Evolutionary conservation across 2,888 invertebrate species (phyloP).

Genomic region (Acronicta alni): DNA sequence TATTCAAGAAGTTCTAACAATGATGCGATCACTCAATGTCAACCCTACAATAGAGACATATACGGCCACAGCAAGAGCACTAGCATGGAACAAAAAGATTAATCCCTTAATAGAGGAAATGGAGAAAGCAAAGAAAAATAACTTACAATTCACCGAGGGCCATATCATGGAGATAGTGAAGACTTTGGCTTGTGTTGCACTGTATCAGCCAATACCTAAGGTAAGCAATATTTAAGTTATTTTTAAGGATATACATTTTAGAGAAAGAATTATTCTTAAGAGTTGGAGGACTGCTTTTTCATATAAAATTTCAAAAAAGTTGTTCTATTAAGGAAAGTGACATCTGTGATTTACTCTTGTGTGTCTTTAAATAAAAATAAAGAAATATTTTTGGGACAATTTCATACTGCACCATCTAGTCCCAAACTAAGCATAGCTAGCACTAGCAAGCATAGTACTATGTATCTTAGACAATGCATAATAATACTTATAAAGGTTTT

Average conservation of each 20-base stretch:
- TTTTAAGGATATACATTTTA: background rate
- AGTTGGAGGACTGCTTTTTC: too few relatives aligned
- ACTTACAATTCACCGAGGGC: conserved; percentile 73
- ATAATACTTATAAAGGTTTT: too few relatives aligned
- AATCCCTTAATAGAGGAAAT: conserved; percentile 74
- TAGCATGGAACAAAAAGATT: conserved; percentile 82
- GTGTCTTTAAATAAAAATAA: too few relatives aligned
- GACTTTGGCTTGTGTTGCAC: conserved; percentile 68
- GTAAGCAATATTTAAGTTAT: conserved; percentile 51
- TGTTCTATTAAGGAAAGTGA: too few relatives aligned
- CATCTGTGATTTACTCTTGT: too few relatives aligned
- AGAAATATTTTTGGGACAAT: too few relatives aligned
- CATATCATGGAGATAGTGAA: conserved; percentile 87
- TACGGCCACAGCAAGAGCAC: conserved; percentile 83
- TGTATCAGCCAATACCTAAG: conserved; percentile 70
- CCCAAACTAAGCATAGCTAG: too few relatives aligned
- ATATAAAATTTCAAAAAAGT: too few relatives aligned
- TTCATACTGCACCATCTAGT: too few relatives aligned
- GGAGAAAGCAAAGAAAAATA: conserved; percentile 64
- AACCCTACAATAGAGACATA: conserved; percentile 83
- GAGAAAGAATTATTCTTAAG: too few relatives aligned
- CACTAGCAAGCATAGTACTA: too few relatives aligned
- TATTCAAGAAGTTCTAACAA: conserved; percentile 85
- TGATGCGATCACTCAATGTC: conserved; percentile 89
- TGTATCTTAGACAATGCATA: too few relatives aligned